Evolutionary conservation across 2,113 vertebrate species (phyloP).

Genomic region (Tricholaema leucomelas): DNA sequence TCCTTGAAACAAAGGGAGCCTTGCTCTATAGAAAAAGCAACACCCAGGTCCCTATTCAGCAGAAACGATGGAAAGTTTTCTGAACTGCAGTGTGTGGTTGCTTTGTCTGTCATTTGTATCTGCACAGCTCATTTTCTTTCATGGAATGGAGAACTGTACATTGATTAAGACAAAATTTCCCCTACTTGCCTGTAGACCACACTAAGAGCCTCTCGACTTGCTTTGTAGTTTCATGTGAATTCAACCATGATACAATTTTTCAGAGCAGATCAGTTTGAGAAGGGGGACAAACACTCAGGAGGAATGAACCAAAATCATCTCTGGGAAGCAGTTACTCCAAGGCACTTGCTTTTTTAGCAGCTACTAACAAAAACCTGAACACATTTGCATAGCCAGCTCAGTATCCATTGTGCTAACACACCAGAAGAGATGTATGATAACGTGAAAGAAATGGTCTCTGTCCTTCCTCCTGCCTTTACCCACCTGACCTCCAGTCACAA

Average conservation of each 20-base stretch:
- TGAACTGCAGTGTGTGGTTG: slow-evolving; percentile 31
- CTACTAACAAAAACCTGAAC: neutral
- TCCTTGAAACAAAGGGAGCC: slow-evolving; percentile 56
- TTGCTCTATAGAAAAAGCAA: slow-evolving; percentile 55
- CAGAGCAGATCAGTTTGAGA: slow-evolving; percentile 37
- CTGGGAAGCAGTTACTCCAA: neutral
- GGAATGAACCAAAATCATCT: slow-evolving; percentile 5
- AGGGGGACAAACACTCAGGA: neutral
- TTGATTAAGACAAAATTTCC: slow-evolving; percentile 58
- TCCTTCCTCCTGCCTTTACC: neutral
- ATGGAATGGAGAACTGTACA: slow-evolving; percentile 43
- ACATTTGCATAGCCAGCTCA: neutral
- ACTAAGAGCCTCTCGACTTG: neutral
- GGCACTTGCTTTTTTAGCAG: neutral
- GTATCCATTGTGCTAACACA: neutral
- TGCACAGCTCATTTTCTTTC: slow-evolving; percentile 40
- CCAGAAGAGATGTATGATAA: neutral
- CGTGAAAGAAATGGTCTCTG: neutral
- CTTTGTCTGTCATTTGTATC: slow-evolving; percentile 56
- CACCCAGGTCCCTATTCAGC: slow-evolving; percentile 36
- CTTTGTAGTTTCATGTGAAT: slow-evolving; percentile 47
- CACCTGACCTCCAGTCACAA: neutral
- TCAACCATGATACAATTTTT: slow-evolving; percentile 61
- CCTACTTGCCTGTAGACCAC: slow-evolving; percentile 13
- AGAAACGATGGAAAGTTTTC: slow-evolving; percentile 57